A percentile compares a stretch with the other conserved stretches of the same genome.
Conservation (phyloP, 2,797 vertebrate species). For the Pantherophis alleghaniensis region DNA sequence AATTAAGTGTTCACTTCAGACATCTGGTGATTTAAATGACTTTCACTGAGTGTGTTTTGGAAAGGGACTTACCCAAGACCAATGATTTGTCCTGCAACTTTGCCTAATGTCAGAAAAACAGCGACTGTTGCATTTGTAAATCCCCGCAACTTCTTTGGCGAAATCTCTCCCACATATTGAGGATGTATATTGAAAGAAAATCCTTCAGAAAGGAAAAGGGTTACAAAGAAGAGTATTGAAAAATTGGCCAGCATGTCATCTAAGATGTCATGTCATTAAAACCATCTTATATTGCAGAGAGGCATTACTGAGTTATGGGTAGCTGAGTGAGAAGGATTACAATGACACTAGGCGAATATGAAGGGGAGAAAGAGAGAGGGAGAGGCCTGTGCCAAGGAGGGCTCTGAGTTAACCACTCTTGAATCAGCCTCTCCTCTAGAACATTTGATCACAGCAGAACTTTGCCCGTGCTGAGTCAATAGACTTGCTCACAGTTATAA, state of each 20-base stretch:
- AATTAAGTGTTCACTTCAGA: neutral
- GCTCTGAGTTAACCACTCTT: too few relatives aligned
- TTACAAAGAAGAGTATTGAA: neutral
- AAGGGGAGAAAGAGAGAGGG: neutral
- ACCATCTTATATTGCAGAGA: neutral
- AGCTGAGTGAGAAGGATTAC: neutral
- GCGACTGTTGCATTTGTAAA: slow-evolving; percentile 79
- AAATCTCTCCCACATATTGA: slow-evolving; percentile 88
- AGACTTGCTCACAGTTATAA: neutral
- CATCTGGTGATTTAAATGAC: neutral
- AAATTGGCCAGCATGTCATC: neutral
- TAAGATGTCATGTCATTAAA: neutral
- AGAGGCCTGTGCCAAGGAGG: neutral
- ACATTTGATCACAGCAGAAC: neutral
- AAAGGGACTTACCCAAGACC: slow-evolving; percentile 76
- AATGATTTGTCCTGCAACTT: slow-evolving; percentile 81
- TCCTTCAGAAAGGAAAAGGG: slow-evolving; percentile 48
- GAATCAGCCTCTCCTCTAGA: neutral
- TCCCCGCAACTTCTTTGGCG: slow-evolving; percentile 82
- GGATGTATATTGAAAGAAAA: slow-evolving; percentile 77
- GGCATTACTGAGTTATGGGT: neutral
- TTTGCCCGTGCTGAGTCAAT: neutral
- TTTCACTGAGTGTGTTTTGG: neutral
- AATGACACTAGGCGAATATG: neutral
- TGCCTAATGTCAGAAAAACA: slow-evolving; percentile 81